phyloP scores from a whole-genome alignment of 2,113 vertebrate species.

The Tympanuchus pallidicinctus region DNA sequence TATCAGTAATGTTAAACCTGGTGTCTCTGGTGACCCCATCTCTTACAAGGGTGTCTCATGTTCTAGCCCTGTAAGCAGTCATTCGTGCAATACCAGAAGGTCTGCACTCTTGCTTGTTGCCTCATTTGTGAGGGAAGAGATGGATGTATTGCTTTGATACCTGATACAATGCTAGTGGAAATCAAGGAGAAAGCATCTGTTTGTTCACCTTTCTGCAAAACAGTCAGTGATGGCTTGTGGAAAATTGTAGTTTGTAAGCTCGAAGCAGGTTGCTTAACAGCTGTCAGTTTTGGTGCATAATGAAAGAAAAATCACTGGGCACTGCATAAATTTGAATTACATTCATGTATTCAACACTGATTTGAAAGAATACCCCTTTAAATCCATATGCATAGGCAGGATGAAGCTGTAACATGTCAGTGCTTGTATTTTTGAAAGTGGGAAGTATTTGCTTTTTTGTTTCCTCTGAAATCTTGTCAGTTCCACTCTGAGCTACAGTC shows the following conservation, averaged over 20 bases:
- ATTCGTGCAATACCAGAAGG: not conserved
- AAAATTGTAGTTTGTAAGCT: not conserved
- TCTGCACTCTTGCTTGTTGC: not conserved
- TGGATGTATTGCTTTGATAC: not conserved
- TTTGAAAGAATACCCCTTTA: not conserved
- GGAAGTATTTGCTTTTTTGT: accelerated
- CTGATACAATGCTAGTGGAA: not conserved
- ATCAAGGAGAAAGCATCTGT: not conserved
- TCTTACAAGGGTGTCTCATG: not conserved
- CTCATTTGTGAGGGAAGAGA: not conserved
- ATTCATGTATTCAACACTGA: not conserved
- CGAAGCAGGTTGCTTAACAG: not conserved
- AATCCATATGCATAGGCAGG: not conserved
- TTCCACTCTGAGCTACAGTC: not conserved
- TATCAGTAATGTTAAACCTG: not conserved
- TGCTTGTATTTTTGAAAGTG: not conserved
- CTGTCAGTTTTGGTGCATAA: not conserved
- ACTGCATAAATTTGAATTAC: not conserved
- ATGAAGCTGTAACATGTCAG: not conserved
- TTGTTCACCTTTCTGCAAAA: not conserved
- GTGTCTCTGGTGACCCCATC: not conserved
- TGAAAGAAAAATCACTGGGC: not conserved
- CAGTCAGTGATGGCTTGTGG: not conserved
- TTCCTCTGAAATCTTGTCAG: not conserved
- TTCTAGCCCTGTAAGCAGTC: accelerated